Base-by-base conservation (phyloP, 1,140 invertebrate species). In the Ptiloglossa arizonensis region DNA sequence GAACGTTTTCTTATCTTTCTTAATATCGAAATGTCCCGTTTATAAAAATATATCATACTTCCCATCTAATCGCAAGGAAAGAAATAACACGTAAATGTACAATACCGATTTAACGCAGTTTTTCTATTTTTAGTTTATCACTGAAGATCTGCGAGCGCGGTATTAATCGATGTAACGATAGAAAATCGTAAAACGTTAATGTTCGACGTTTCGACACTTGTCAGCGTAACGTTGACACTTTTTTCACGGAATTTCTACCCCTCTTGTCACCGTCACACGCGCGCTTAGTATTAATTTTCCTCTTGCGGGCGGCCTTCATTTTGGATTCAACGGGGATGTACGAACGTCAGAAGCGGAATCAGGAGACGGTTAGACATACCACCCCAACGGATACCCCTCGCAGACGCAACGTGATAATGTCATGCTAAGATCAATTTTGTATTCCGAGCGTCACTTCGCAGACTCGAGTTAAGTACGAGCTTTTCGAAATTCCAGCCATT, bases 351-450 rank as follows among this genome's bases (percentile, higher is more conserved):
- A 72, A 82, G 38, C 35, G 46, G 77, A 75, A 68, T 70, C 54
- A n/a, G 54, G 22, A 70, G 54, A 69, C 29, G 64, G 66, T 73
- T 73, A 68, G 66, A 74, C 41, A 67, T 54, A 52, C 69, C 69
- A 68, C 68, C 64, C 50, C 59, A 19, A 44, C 57, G 74, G 73
- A 79, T 73, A 74, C 62, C 54, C 67, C 57, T 44, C 59, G 76
- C 56, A 54, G 64, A 46, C 32, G 63, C 67, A 71, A 82, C 76
- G 75, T 60, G 83, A 78, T 90, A 90, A 90, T 90, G 85, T 84
- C 87, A 86, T 86, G 88, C 85, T 90, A 90, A 90, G 90, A 90
- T 90, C 90, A 89, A 90, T 90, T 90, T 90, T 88, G 88, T 90
- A 90, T 90, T 90, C 90, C 72, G 80, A 68, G 79, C 90, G 82